These are phyloP conservation scores for Dendrolimus houi DNA, from an alignment of 2,888 invertebrate genomes.

Conservation along the genomic window DNA sequence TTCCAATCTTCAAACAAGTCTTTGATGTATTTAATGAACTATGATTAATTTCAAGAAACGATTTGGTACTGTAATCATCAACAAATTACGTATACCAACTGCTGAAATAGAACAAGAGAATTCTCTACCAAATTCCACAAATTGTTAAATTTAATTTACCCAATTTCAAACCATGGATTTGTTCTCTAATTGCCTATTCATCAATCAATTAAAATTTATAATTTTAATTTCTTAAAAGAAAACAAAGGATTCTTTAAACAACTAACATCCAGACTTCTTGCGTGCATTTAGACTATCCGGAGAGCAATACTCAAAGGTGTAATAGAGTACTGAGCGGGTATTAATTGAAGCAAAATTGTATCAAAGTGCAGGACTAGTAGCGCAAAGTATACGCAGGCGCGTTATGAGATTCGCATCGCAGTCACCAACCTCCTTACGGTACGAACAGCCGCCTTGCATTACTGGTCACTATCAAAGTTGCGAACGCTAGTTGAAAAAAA, in stretches of 20 bases:
- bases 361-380: conserved; percentile 61
- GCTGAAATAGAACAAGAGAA: too few species aligned
- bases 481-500: conserved; percentile 2
- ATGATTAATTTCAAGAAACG: too few species aligned
- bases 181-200: conserved; percentile 5
- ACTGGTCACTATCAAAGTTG: conserved; percentile 1
- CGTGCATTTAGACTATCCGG: conserved; percentile 15
- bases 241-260: neutral
- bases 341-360: conserved; percentile 74
- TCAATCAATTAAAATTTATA: conserved; percentile 22
- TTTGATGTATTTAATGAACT: too few species aligned
- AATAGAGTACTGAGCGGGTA: conserved; percentile 63
- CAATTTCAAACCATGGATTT: neutral
- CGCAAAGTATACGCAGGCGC: conserved; percentile 56
- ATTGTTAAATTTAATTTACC: neutral
- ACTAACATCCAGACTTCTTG: neutral
- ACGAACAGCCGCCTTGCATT: conserved; percentile 36
- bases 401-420: conserved; percentile 48
- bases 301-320: conserved; percentile 42
- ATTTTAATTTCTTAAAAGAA: neutral
- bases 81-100: too few species aligned
- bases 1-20: too few species aligned
- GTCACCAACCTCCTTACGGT: conserved; percentile 50
- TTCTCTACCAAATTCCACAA: neutral
- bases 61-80: too few species aligned